A percentile compares a stretch with the other conserved stretches of the same genome.
Evolutionary conservation across 64 coral and sea anemone species (phyloP).

Genomic region (Actinia tenebrosa): DNA sequence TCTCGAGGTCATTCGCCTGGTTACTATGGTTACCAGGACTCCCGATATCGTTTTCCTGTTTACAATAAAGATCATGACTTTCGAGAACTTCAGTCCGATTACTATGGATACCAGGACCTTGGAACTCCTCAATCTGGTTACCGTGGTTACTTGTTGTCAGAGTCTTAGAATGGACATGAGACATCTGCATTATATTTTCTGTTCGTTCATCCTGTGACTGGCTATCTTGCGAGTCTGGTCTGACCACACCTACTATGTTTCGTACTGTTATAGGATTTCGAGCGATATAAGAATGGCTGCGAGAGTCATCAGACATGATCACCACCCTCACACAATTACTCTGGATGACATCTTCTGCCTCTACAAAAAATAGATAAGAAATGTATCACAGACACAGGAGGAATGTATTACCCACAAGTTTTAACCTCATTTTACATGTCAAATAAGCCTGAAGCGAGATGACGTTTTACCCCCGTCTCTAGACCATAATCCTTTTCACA

Average conservation of each 20-base stretch:
- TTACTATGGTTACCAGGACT: too few species aligned
- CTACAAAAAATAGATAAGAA: neutral
- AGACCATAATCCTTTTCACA: too few species aligned
- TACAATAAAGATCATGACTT: neutral
- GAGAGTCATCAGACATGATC: neutral
- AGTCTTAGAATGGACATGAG: neutral
- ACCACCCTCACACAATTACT: too few species aligned
- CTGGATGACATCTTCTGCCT: neutral
- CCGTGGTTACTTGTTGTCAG: neutral
- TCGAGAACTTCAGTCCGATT: neutral
- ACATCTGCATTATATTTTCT: neutral
- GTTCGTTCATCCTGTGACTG: neutral
- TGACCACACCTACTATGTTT: neutral
- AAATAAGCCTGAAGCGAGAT: too few species aligned
- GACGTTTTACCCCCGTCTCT: too few species aligned
- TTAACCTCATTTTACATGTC: too few species aligned
- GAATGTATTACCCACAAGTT: too few species aligned
- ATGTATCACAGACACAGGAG: neutral
- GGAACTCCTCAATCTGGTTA: neutral
- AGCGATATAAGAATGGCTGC: neutral
- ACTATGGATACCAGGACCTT: neutral
- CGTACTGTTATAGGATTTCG: neutral
- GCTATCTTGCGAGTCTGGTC: neutral
- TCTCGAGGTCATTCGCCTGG: too few species aligned
- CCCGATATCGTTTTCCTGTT: too few species aligned